Conservation (phyloP, 2,888 invertebrate genomes). For the Rhamnusium bicolor region DNA sequence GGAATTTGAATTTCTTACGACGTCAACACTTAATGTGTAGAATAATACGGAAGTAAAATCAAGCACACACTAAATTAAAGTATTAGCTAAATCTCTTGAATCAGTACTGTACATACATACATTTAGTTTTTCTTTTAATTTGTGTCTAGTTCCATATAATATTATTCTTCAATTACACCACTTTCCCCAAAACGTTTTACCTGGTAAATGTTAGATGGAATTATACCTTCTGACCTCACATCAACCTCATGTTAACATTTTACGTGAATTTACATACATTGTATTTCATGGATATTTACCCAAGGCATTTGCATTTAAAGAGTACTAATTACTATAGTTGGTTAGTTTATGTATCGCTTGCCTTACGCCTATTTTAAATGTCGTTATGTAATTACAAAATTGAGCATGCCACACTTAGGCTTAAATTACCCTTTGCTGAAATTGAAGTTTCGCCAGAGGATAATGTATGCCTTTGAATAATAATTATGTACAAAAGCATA, state of each 20-base stretch:
- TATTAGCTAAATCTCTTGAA: no score
- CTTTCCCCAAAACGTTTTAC: slow-evolving; percentile 26
- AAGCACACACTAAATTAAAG: no score
- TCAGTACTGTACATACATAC: no score
- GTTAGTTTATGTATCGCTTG: slow-evolving; percentile 37
- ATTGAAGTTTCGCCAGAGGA: not conserved
- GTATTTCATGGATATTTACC: slow-evolving; percentile 43
- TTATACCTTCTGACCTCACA: slow-evolving; percentile 37
- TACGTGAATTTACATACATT: slow-evolving; percentile 50
- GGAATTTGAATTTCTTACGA: no score
- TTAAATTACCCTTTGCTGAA: not conserved
- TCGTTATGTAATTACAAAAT: slow-evolving; percentile 8
- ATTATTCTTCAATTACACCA: slow-evolving; percentile 10
- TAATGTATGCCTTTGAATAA: not conserved
- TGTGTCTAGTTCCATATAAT: not conserved
- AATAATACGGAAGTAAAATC: no score
- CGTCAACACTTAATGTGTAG: no score
- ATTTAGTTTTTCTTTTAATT: no score
- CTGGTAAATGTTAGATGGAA: slow-evolving; percentile 37
- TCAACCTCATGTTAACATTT: slow-evolving; percentile 49
- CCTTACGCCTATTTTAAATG: slow-evolving; percentile 4
- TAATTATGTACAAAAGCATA: not conserved
- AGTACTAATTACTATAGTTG: slow-evolving; percentile 50
- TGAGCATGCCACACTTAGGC: not conserved
- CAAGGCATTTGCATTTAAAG: slow-evolving; percentile 50